phyloP scores from a whole-genome alignment of 2,797 vertebrate genomes.

The Hydrophis major region DNA sequence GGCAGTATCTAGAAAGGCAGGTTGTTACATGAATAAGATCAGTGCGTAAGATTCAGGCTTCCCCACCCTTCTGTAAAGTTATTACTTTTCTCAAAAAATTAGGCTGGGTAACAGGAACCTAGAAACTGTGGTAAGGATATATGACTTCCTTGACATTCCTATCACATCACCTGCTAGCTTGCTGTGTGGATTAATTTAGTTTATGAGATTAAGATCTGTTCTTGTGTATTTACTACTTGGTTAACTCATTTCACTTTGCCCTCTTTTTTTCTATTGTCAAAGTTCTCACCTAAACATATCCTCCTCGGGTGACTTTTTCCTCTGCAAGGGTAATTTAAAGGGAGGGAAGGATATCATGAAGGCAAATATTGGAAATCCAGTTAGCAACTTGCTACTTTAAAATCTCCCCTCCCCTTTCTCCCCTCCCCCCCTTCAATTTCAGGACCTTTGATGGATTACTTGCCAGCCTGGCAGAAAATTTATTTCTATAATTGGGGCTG shows the following conservation, averaged over 20 bases:
- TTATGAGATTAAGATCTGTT: background rate
- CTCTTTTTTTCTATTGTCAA: rapidly evolving
- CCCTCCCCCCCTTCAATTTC: conserved; percentile 48
- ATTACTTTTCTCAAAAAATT: background rate
- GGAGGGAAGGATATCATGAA: background rate
- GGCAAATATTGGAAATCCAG: background rate
- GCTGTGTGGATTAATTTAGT: background rate
- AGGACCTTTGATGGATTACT: conserved; percentile 96
- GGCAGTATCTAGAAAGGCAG: background rate
- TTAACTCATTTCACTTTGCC: background rate
- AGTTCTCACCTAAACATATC: background rate
- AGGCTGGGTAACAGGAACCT: rapidly evolving
- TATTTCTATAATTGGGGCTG: conserved; percentile 99
- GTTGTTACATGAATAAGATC: background rate
- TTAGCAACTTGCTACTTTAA: background rate
- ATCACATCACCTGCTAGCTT: background rate
- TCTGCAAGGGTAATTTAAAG: background rate
- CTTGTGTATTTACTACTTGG: background rate
- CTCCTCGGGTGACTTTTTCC: background rate
- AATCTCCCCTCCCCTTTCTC: background rate
- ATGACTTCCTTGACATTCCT: background rate
- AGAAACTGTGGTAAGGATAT: background rate
- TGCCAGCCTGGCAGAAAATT: conserved; percentile 97
- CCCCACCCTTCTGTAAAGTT: background rate
- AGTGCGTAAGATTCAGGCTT: background rate